These are phyloP conservation scores for Malacoctenus gilli DNA, from an alignment of 2,797 vertebrate species.

Conservation along the genomic window DNA sequence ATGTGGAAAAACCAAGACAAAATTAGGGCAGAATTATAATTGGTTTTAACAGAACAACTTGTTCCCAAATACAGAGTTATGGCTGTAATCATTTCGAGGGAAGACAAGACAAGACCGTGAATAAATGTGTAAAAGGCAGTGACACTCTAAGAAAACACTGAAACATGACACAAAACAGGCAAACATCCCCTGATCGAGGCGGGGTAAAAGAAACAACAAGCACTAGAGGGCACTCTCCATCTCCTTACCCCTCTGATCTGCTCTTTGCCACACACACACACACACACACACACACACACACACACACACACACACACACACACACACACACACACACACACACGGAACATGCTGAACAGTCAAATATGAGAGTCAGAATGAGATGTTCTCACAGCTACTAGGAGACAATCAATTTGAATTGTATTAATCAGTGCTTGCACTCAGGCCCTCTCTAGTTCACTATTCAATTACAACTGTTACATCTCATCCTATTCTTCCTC, in stretches of 20 bases:
- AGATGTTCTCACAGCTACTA: constrained; percentile 74
- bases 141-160: neutral
- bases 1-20: too few species aligned
- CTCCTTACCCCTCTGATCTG: constrained; percentile 54
- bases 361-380: constrained; percentile 77
- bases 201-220: constrained; percentile 61
- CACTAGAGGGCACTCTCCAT: constrained; percentile 79
- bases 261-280: constrained; percentile 13
- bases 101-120: too few species aligned
- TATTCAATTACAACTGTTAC: constrained; percentile 79
- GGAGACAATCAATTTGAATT: constrained; percentile 80
- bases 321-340: constrained; percentile 22
- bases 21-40: too few species aligned
- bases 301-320: constrained; percentile 13
- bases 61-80: too few species aligned
- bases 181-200: neutral
- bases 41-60: too few species aligned
- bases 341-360: constrained; percentile 71
- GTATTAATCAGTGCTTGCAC: constrained; percentile 78
- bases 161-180: neutral
- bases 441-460: constrained; percentile 76
- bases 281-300: constrained; percentile 24
- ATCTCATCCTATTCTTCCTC: constrained; percentile 61
- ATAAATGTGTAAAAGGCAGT: too few species aligned
- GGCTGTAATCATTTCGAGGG: too few species aligned